Conservation (phyloP, 2,888 invertebrate species). For the Copidosoma aretas region DNA sequence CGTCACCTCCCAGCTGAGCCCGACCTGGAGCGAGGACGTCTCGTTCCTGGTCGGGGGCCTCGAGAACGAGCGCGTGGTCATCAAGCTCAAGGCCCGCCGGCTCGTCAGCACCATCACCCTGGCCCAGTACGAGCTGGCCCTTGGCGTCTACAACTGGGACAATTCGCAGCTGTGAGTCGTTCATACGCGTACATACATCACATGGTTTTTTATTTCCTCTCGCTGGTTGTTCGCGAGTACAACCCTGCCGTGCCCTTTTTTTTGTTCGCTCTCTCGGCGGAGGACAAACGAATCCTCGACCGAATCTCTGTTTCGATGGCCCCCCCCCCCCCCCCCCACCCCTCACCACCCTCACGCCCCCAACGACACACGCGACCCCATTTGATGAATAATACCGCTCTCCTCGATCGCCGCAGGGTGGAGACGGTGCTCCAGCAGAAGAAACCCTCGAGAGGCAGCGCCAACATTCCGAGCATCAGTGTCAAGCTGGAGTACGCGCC, state of each 20-base stretch:
- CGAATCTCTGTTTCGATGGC: no score
- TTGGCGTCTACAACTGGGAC: conserved; percentile 63
- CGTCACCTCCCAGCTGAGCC: conserved; percentile 58
- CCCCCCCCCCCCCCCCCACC: no score
- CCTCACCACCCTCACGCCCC: no score
- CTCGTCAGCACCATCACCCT: conserved; percentile 64
- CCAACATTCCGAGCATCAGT: conserved; percentile 58
- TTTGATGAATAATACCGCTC: no score
- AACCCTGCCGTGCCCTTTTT: no score
- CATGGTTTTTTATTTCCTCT: neutral
- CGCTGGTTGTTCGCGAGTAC: no score
- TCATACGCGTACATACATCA: neutral
- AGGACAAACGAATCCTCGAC: no score
- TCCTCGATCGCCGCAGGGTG: conserved; percentile 51
- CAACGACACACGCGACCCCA: no score
- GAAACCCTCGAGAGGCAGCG: conserved; percentile 53
- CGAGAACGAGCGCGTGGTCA: conserved; percentile 60
- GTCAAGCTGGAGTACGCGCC: conserved; percentile 62
- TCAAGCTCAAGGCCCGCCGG: conserved; percentile 65
- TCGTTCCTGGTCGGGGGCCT: conserved; percentile 64
- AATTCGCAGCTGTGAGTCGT: conserved; percentile 58
- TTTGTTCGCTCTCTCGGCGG: no score
- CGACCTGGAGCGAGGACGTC: conserved; percentile 63
- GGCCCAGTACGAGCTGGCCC: conserved; percentile 62
- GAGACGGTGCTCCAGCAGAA: conserved; percentile 62